phyloP scores from a whole-genome alignment of 2,797 vertebrate genomes.

The Holocentrus rufus region DNA sequence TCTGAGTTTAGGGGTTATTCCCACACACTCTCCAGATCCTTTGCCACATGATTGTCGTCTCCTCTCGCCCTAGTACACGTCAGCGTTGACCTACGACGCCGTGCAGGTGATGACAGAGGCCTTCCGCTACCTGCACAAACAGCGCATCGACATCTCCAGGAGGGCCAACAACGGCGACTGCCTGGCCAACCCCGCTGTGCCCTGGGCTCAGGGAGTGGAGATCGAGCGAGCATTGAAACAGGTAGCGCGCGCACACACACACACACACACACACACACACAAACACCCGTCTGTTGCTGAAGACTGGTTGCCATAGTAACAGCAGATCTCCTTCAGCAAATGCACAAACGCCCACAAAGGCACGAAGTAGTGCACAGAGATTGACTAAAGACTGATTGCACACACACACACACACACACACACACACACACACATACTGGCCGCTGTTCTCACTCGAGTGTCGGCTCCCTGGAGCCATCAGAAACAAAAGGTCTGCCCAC shows the following conservation, averaged over 20 bases:
- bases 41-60: background rate
- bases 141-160: conserved; percentile 94
- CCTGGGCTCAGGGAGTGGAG: conserved; percentile 97
- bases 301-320: conserved; percentile 60
- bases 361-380: conserved; percentile 26
- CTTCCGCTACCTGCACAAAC: conserved; percentile 95
- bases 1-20: background rate
- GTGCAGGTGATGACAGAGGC: conserved; percentile 99
- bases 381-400: conserved; percentile 20
- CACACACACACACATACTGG: conserved; percentile 1
- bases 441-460: conserved; percentile 26
- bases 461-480: conserved; percentile 2
- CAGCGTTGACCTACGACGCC: conserved; percentile 96
- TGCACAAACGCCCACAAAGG: conserved; percentile 33
- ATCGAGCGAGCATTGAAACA: conserved; percentile 98
- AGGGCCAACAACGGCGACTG: conserved; percentile 96
- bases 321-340: conserved; percentile 29
- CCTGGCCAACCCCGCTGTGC: conserved; percentile 96
- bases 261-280: background rate
- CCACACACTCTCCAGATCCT: background rate
- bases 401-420: too few relatives aligned
- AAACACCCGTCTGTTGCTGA: conserved; percentile 17
- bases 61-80: conserved; percentile 87
- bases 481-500: conserved; percentile 22
- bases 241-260: conserved; percentile 75